Percentiles rank a stretch among this genome's conserved stretches.
Evolutionary conservation across 92 coral and sea anemone genomes (phyloP).

Genomic region (Siderastrea siderea): DNA sequence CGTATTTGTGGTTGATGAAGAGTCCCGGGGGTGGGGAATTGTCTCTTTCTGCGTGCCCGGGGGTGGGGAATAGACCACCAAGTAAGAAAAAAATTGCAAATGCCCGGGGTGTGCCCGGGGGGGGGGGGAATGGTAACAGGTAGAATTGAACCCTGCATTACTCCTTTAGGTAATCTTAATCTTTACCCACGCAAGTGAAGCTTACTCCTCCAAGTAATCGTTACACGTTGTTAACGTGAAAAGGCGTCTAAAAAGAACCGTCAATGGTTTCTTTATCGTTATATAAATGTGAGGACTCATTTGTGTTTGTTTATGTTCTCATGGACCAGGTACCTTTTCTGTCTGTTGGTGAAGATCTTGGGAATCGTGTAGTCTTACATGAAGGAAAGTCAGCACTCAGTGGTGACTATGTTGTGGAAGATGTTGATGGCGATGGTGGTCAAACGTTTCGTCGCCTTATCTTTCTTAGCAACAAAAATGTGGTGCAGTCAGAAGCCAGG

Average conservation of each 20-base stretch:
- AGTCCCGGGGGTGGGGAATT: too few species aligned
- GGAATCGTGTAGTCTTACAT: conserved; percentile 79
- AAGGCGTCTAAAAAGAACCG: too few species aligned
- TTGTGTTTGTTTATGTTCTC: neutral
- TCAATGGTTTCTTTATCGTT: too few species aligned
- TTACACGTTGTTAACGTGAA: too few species aligned
- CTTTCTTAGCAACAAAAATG: conserved; percentile 82
- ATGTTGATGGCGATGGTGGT: conserved; percentile 77
- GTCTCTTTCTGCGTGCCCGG: too few species aligned
- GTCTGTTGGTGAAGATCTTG: conserved; percentile 93
- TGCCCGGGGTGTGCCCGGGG: too few species aligned
- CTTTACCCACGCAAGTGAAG: neutral
- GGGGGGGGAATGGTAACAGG: too few species aligned
- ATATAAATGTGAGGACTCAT: neutral
- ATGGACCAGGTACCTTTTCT: conserved; percentile 82
- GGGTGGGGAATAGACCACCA: too few species aligned
- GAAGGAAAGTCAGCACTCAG: conserved; percentile 76
- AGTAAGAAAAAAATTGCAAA: too few species aligned
- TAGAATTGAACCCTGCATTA: too few species aligned
- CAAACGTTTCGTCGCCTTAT: conserved; percentile 85
- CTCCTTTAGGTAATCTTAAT: too few species aligned
- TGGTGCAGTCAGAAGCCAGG: conserved; percentile 92
- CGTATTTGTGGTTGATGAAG: too few species aligned
- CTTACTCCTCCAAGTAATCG: neutral
- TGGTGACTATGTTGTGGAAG: conserved; percentile 93